Evolutionary conservation across 2,797 vertebrate species (phyloP).

Genomic region (Columba guinea): DNA sequence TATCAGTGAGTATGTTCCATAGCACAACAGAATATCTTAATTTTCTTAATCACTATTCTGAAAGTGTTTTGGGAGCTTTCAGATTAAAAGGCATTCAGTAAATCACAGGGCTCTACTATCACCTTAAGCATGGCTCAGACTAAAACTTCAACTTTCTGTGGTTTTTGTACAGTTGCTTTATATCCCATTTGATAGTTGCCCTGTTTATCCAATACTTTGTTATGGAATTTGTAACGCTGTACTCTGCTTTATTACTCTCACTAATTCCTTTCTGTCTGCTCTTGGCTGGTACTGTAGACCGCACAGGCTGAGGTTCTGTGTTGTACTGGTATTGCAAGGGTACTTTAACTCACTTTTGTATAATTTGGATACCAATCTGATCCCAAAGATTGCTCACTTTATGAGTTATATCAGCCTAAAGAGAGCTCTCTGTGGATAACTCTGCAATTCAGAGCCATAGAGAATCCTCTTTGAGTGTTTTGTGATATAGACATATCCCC

Average conservation of each 20-base stretch:
- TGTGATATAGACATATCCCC: not conserved
- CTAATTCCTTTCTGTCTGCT: not conserved
- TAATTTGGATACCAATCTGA: not conserved
- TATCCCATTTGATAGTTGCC: not conserved
- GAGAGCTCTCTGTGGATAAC: not conserved
- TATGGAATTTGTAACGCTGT: not conserved
- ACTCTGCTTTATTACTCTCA: not conserved
- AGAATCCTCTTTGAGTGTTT: not conserved
- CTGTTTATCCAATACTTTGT: not conserved
- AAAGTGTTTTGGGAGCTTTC: not conserved
- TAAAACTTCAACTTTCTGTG: not conserved
- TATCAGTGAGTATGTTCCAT: not conserved
- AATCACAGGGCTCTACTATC: not conserved
- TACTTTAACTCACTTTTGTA: not conserved
- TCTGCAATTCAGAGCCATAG: not conserved
- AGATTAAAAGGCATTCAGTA: not conserved
- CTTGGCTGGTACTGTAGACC: not conserved
- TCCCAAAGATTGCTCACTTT: not conserved
- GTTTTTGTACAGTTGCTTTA: not conserved
- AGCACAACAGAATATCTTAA: not conserved
- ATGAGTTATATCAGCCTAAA: not conserved
- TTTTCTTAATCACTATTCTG: not conserved
- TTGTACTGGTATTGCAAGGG: not conserved
- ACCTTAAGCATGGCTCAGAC: not conserved
- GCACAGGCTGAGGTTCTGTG: not conserved